A percentile compares a stretch with the other conserved stretches of the same genome.
Evolutionary conservation across 2,797 vertebrate genomes (phyloP).

Genomic region (Liasis olivaceus): DNA sequence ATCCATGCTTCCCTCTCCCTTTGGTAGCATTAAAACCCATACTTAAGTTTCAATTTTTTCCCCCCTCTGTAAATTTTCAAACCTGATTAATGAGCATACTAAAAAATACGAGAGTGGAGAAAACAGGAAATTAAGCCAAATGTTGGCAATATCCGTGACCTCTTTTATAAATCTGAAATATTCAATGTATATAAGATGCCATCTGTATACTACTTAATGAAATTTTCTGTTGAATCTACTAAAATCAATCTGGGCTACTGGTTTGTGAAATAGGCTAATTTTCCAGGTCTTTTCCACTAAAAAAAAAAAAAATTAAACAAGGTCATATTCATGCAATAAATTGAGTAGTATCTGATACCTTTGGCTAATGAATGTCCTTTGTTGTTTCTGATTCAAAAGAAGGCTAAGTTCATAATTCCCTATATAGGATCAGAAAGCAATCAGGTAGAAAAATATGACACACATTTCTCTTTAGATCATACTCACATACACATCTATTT

Average conservation of each 20-base stretch:
- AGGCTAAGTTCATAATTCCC: neutral
- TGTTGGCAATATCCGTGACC: neutral
- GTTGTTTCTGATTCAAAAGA: neutral
- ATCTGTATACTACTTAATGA: neutral
- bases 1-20: neutral
- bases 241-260: neutral
- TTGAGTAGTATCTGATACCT: neutral
- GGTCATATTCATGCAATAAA: neutral
- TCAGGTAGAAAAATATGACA: neutral
- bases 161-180: neutral
- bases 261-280: neutral
- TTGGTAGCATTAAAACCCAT: neutral
- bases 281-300: neutral
- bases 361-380: neutral
- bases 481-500: neutral
- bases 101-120: conserved; percentile 50
- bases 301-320: neutral
- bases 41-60: neutral
- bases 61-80: neutral
- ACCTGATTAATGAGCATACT: neutral
- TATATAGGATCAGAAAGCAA: neutral
- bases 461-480: neutral
- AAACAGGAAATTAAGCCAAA: conserved; percentile 11
- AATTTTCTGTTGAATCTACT: neutral
- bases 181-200: neutral